phyloP scores from a whole-genome alignment of 92 coral and sea anemone species.

The Bergia sp. region DNA sequence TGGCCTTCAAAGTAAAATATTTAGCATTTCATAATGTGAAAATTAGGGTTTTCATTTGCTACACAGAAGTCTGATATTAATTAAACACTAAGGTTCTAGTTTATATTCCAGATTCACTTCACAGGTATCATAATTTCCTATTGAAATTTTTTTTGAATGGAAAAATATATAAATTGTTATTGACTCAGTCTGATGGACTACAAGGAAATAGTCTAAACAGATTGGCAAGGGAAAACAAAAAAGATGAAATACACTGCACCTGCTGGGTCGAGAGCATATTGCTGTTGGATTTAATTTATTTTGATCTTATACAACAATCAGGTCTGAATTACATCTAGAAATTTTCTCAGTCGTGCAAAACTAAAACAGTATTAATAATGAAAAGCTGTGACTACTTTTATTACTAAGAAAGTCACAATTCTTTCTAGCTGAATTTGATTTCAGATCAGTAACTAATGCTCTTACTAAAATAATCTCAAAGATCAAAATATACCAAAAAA shows the following conservation, averaged over 20 bases:
- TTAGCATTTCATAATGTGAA: conserved; percentile 1
- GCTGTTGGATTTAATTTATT: not conserved
- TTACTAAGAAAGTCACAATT: not conserved
- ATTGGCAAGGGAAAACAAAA: not conserved
- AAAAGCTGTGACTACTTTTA: not conserved
- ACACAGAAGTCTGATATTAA: not conserved
- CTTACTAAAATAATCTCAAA: not conserved
- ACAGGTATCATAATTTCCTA: not conserved
- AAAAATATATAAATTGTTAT: conserved; percentile 2
- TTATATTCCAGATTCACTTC: not conserved
- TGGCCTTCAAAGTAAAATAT: not conserved
- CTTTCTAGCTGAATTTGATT: not conserved
- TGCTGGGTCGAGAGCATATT: conserved; percentile 24
- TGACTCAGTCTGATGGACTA: conserved; percentile 6
- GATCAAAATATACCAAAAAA: not conserved
- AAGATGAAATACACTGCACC: conserved; percentile 6
- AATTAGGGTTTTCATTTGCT: not conserved
- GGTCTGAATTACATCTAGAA: conserved; percentile 4
- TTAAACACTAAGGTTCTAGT: conserved; percentile 14
- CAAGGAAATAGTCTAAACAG: not conserved
- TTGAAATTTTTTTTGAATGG: not conserved
- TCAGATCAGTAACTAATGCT: not conserved
- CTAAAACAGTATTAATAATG: not conserved
- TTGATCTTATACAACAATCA: conserved; percentile 15
- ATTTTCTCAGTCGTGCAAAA: not conserved